Conservation (phyloP, 1,140 invertebrate genomes). For the Heliconius congener region DNA sequence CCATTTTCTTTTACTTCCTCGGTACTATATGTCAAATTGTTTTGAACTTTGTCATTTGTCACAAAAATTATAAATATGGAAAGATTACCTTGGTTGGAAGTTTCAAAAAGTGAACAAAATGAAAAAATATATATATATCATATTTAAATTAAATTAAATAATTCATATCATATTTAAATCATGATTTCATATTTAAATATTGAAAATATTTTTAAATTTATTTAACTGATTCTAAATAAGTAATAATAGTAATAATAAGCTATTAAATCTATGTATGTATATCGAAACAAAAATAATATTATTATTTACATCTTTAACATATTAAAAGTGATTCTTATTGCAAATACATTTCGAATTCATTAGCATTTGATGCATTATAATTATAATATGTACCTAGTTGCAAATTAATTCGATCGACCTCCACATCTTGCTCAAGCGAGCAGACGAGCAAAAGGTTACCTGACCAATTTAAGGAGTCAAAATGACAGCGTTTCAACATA, state of each 20-base stretch:
- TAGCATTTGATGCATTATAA: slow-evolving; percentile 21
- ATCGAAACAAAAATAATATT: neutral
- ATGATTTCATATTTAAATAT: no score
- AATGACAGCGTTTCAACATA: slow-evolving; percentile 47
- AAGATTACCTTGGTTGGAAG: no score
- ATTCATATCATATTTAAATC: no score
- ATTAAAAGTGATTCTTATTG: neutral
- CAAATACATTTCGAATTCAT: slow-evolving; percentile 19
- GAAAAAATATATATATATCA: no score
- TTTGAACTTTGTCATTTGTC: neutral
- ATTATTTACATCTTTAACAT: neutral
- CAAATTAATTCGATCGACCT: slow-evolving; percentile 45
- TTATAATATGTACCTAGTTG: slow-evolving; percentile 11
- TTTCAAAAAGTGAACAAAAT: no score
- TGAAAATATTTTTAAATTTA: no score
- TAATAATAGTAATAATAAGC: no score
- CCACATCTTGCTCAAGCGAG: slow-evolving; percentile 37
- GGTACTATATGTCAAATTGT: neutral
- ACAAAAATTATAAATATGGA: neutral
- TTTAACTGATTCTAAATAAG: no score
- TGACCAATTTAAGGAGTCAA: slow-evolving; percentile 51
- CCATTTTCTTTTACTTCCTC: slow-evolving; percentile 8
- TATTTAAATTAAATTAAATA: no score
- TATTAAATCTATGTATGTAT: neutral
- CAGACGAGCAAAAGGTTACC: slow-evolving; percentile 55